Evolutionary conservation across 2,113 vertebrate species (phyloP).

Genomic region (Pachyramphus minor): DNA sequence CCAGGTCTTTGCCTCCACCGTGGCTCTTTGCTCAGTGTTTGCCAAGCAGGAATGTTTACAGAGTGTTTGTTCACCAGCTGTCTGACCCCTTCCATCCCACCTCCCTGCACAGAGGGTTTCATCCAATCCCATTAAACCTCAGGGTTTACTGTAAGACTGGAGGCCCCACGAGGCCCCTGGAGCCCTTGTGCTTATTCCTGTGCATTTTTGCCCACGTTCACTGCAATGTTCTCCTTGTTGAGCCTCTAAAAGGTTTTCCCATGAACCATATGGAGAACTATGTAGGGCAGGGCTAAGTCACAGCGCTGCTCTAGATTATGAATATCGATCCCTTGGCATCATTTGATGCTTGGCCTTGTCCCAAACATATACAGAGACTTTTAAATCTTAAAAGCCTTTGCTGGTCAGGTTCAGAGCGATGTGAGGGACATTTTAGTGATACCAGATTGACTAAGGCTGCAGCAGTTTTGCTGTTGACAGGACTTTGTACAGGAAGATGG

Average conservation of each 20-base stretch:
- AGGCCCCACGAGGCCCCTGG: neutral
- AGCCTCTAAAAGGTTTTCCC: conserved; percentile 29
- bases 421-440: neutral
- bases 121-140: neutral
- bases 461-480: neutral
- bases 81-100: neutral
- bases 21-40: neutral
- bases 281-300: neutral
- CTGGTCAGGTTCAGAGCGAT: neutral
- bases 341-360: conserved; percentile 2
- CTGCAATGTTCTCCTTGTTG: neutral
- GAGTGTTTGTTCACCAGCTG: neutral
- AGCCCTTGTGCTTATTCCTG: neutral
- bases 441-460: neutral
- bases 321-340: neutral
- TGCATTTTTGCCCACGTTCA: neutral
- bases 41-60: neutral
- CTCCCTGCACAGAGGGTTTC: neutral
- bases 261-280: neutral
- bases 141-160: neutral
- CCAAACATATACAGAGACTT: neutral
- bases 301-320: neutral
- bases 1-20: neutral
- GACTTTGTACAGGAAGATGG: neutral
- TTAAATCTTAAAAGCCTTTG: neutral